Base-by-base conservation (phyloP, 2,113 vertebrate species). In the Trematomus loennbergii region DNA sequence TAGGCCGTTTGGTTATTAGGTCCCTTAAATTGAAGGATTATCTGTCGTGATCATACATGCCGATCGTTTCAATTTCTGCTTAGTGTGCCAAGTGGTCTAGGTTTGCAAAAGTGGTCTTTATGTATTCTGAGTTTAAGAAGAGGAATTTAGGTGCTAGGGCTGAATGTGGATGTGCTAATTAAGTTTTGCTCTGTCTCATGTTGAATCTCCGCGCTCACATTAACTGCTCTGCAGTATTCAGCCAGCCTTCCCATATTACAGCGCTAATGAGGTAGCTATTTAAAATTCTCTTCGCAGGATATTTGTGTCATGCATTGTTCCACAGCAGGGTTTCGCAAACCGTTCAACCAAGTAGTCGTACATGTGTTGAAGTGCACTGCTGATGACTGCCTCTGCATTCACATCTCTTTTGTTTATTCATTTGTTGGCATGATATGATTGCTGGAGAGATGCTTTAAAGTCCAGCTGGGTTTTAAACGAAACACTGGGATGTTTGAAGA, bases 281-380 rank as follows among this genome's bases (percentile, higher is more conserved):
- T 91, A 91, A 93, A 91, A 94, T 94, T 94, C 88, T 90, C 79
- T 85, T 78, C 52, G 84, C 87, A 84, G 86, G 87, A 79, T 89
- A 93, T 94, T 94, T 93, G 93, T 94, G 85, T 93, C 90, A 92
- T 84, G 88, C 84, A 89, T 92, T 90, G 88, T 92, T 91, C 83
- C 90, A 77, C 72, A 48, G 86, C 82, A 75, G 78, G 82, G 83
- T 81, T 92, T 89, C 87, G 91, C 78, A 82, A 88, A 72, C 54
- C 59, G 18, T 69, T 84, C 83, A 82, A 75, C 82, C 82, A 62
- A 82, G 71, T 85, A 86, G 75, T 62, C 57, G 67, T 78, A 75
- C 53, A 82, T 72, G 59, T 86, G 83, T 87, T 54, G 60, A 60
- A 81, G 65, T 45, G 63, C 67, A n/a, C 46, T 36, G 66, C 75